Evolutionary conservation across 2,888 invertebrate species (phyloP).

Genomic region (Limnephilus lunatus): DNA sequence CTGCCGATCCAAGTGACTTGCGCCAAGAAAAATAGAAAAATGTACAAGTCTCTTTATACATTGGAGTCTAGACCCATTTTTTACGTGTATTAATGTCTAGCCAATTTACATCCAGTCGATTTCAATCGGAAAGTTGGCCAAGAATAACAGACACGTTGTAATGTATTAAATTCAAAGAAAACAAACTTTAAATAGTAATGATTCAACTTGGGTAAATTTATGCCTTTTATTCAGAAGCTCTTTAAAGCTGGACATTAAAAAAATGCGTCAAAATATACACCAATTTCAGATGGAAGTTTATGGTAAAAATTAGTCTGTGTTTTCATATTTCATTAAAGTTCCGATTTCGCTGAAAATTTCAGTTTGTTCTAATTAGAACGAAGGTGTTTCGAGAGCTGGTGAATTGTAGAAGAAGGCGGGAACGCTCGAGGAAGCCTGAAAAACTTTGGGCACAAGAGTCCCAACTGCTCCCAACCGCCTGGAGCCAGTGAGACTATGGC

Average conservation of each 20-base stretch:
- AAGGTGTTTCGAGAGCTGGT: too few species aligned
- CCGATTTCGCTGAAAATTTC: too few species aligned
- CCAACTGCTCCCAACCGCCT: too few species aligned
- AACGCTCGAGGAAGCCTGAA: too few species aligned
- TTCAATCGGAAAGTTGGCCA: conserved; percentile 27
- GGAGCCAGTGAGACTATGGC: too few species aligned
- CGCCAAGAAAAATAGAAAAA: conserved; percentile 34
- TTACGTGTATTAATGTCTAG: conserved; percentile 35
- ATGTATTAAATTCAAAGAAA: neutral
- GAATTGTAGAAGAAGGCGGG: too few species aligned
- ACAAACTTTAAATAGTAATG: neutral
- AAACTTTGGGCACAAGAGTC: too few species aligned
- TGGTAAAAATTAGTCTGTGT: neutral
- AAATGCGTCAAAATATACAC: neutral
- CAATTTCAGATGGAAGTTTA: neutral
- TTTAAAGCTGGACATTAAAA: neutral
- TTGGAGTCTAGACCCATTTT: conserved; percentile 35
- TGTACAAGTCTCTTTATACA: neutral
- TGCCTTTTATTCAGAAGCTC: neutral
- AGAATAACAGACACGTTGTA: conserved; percentile 18
- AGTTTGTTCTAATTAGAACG: too few species aligned
- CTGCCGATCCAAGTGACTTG: conserved; percentile 7
- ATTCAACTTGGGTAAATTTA: neutral
- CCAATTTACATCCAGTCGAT: conserved; percentile 11
- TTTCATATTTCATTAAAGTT: too few species aligned